Percentiles rank a stretch among this genome's conserved stretches.
phyloP scores from a whole-genome alignment of 2,888 invertebrate genomes.

The Pandemis corylana region DNA sequence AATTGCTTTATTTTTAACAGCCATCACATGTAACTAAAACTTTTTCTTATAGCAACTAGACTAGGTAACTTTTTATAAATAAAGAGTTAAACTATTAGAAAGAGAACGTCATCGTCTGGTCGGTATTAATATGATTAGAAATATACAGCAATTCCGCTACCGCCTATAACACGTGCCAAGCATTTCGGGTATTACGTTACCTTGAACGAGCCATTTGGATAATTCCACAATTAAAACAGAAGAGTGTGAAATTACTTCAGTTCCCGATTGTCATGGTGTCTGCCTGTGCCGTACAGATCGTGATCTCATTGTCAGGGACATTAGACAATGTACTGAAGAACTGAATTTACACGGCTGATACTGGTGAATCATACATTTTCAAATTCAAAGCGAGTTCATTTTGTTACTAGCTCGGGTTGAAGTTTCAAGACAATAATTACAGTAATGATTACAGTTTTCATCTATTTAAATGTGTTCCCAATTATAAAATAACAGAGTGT shows the following conservation, averaged over 20 bases:
- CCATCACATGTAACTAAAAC: too few species aligned
- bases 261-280: constrained; percentile 52
- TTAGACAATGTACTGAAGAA: constrained; percentile 10
- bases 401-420: not conserved
- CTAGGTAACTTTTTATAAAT: too few species aligned
- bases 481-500: too few species aligned
- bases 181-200: constrained; percentile 33
- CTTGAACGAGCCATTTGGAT: constrained; percentile 52
- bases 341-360: not conserved
- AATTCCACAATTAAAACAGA: constrained; percentile 45
- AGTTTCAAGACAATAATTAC: not conserved
- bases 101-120: too few species aligned
- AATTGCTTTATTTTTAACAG: too few species aligned
- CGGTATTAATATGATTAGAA: too few species aligned
- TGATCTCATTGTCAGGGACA: constrained; percentile 40
- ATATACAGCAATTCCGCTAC: not conserved
- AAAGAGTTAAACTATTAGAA: too few species aligned
- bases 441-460: too few species aligned
- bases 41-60: too few species aligned
- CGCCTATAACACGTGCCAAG: constrained; percentile 10
- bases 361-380: not conserved
- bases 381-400: not conserved
- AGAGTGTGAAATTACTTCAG: constrained; percentile 56
- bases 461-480: too few species aligned
- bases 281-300: constrained; percentile 47